These are phyloP conservation scores for Python bivittatus DNA, from an alignment of 2,113 vertebrate genomes.

Conservation along the genomic window DNA sequence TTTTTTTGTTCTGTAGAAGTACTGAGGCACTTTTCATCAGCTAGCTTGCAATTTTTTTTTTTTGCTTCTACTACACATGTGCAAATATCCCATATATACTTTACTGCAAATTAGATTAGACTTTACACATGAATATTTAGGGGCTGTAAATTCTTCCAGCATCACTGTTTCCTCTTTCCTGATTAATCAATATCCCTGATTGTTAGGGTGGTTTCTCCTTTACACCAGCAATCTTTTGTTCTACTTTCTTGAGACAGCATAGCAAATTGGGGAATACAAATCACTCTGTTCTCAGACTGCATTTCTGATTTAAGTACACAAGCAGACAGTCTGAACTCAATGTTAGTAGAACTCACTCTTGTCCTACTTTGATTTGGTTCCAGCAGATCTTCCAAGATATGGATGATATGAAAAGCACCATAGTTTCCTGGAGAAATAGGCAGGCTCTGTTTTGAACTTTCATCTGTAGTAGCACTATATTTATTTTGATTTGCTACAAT, in stretches of 20 bases:
- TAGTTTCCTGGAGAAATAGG: background rate
- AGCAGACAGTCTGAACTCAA: background rate
- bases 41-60: background rate
- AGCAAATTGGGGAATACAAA: background rate
- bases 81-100: background rate
- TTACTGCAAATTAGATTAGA: background rate
- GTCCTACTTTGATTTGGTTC: background rate
- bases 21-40: background rate
- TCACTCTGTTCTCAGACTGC: background rate
- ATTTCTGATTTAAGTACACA: background rate
- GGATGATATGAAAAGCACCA: background rate
- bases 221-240: background rate
- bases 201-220: background rate
- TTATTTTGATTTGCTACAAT: background rate
- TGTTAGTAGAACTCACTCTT: background rate
- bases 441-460: background rate
- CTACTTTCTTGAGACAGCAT: background rate
- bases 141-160: background rate
- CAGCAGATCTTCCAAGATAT: background rate
- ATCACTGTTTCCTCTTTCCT: background rate
- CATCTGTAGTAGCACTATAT: background rate
- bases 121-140: background rate
- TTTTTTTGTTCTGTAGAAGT: background rate
- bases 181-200: background rate
- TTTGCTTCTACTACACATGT: background rate